A percentile compares a stretch with the other conserved stretches of the same genome.
Conservation (phyloP, 2,113 vertebrate genomes). For the Calidris pugnax region DNA sequence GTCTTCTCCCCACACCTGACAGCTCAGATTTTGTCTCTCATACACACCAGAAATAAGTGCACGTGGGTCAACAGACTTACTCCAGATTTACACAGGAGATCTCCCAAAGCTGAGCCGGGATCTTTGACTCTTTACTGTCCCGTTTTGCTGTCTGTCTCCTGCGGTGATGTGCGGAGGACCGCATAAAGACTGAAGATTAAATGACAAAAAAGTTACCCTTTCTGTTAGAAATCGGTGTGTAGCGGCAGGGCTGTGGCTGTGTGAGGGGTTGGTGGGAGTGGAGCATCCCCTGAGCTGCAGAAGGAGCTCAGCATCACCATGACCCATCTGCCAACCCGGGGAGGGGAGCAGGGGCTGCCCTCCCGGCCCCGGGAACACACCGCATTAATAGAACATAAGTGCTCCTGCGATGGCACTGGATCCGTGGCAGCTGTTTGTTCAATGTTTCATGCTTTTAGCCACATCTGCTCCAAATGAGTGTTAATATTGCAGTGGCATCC, state of each 20-base stretch:
- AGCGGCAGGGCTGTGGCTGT: too few relatives aligned
- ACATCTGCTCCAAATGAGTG: conserved; percentile 98
- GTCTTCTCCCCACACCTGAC: accelerated
- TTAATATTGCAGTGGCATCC: conserved; percentile 94
- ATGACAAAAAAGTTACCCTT: neutral
- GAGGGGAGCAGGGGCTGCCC: conserved; percentile 56
- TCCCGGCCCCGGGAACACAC: conserved; percentile 54
- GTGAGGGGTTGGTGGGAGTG: neutral
- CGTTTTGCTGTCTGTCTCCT: neutral
- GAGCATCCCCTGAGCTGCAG: neutral
- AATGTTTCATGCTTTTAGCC: conserved; percentile 98
- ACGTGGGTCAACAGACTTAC: neutral
- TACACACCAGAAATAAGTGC: neutral
- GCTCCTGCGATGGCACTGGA: conserved; percentile 85
- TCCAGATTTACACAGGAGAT: neutral
- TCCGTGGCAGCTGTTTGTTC: conserved; percentile 98
- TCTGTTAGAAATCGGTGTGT: neutral
- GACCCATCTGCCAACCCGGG: conserved; percentile 57
- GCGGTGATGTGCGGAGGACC: neutral
- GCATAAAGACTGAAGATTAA: conserved; percentile 13
- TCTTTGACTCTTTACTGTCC: neutral
- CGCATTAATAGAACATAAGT: conserved; percentile 82
- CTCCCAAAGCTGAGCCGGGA: neutral
- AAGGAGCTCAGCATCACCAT: neutral
- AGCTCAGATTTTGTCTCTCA: neutral